A percentile compares a stretch with the other conserved stretches of the same genome.
Evolutionary conservation across 2,888 invertebrate species (phyloP).

Genomic region (Drosophila formosana): DNA sequence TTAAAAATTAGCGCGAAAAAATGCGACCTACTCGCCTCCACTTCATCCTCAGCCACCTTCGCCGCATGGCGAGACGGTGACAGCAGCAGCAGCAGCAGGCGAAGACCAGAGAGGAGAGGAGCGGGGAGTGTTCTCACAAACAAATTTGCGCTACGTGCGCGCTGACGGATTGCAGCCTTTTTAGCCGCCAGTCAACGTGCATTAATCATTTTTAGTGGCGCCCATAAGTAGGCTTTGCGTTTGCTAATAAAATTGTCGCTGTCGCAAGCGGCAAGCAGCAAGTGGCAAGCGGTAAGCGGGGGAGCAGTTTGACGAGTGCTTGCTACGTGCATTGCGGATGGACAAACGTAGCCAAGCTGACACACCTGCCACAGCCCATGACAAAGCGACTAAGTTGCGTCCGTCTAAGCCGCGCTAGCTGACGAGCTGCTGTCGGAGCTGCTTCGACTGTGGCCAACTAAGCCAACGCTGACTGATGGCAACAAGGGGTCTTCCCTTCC

Average conservation of each 20-base stretch:
- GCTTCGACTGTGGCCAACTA: constrained; percentile 14
- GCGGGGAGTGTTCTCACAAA: constrained; percentile 29
- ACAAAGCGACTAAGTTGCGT: constrained; percentile 78
- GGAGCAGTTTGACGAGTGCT: not conserved
- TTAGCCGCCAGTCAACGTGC: constrained; percentile 71
- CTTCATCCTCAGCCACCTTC: not conserved
- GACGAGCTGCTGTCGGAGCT: constrained; percentile 25
- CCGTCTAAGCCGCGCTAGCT: constrained; percentile 43
- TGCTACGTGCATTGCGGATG: constrained; percentile 55
- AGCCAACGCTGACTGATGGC: constrained; percentile 34
- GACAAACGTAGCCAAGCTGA: constrained; percentile 47
- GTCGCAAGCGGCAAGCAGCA: constrained; percentile 23
- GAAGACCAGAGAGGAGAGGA: not conserved
- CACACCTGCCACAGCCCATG: constrained; percentile 59
- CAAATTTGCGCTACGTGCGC: constrained; percentile 73
- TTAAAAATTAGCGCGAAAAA: constrained; percentile 78
- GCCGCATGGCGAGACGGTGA: not conserved
- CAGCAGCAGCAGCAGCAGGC: not conserved
- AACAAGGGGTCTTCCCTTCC: constrained; percentile 30
- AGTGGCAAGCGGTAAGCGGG: not conserved
- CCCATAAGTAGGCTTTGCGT: constrained; percentile 79
- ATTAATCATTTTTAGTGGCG: constrained; percentile 82
- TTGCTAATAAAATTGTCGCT: constrained; percentile 80
- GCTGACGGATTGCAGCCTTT: constrained; percentile 81
- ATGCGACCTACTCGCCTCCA: constrained; percentile 39